These are phyloP conservation scores for Erannis defoliaria DNA, from an alignment of 2,888 invertebrate genomes.

Conservation along the genomic window DNA sequence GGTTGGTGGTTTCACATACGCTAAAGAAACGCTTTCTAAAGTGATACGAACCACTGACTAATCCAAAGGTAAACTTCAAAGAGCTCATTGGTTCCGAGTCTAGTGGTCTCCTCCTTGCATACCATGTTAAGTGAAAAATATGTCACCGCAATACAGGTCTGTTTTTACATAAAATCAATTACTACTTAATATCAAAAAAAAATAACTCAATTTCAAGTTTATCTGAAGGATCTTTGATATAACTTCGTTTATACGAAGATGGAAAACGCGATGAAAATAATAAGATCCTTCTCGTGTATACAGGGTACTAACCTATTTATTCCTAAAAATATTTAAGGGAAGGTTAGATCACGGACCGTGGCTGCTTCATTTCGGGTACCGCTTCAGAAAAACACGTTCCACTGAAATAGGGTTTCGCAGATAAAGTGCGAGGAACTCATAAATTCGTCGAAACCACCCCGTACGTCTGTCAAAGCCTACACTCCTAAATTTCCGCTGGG, in stretches of 20 bases:
- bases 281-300: constrained; percentile 35
- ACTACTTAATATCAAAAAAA: constrained; percentile 19
- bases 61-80: too few relatives aligned
- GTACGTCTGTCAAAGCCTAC: constrained; percentile 48
- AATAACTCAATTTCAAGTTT: constrained; percentile 35
- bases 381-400: constrained; percentile 46
- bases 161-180: constrained; percentile 24
- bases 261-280: constrained; percentile 40
- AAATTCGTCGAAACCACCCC: constrained; percentile 46
- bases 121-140: background rate
- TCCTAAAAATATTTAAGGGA: constrained; percentile 35
- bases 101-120: too few relatives aligned
- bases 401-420: constrained; percentile 43
- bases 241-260: constrained; percentile 37
- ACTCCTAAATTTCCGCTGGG: constrained; percentile 46
- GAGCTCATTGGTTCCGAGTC: too few relatives aligned
- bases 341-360: constrained; percentile 36
- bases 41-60: too few relatives aligned
- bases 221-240: constrained; percentile 38
- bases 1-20: too few relatives aligned
- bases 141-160: background rate
- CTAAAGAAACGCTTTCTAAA: too few relatives aligned
- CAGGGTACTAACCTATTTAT: constrained; percentile 36
- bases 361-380: constrained; percentile 36
- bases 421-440: constrained; percentile 47